Evolutionary conservation across 2,113 vertebrate species (phyloP), one percentile per base, ranked within the genome.

Genomic region (Eubucco bourcierii): DNA sequence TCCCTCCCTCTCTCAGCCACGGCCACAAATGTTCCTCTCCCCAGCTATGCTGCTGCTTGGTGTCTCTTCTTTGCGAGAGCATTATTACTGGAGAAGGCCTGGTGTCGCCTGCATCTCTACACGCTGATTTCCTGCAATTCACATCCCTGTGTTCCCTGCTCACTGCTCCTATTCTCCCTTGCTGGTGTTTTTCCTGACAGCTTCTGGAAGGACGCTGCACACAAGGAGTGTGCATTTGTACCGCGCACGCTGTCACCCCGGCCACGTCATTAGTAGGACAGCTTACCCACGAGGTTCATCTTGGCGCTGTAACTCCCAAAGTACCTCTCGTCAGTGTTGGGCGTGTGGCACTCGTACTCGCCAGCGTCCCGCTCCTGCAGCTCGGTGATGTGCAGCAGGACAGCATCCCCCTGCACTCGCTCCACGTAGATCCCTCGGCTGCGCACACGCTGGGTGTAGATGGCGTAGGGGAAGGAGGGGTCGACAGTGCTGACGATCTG

Each of bases 401-500:
- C 97, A 0, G 98, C 97, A 66, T 99, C 98, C 4, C 98, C 96
- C 90, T 97, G 98, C 93, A 99, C 92, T 80, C 98, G 97, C 96
- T 99, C 98, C 97, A 99, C 97, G 5, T 97, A 98, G 98, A 99
- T 99, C 87, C 99, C 98, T 19, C 98, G 98, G 37, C 90, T 84
- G 12, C 95, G 98, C 87, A 99, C 98, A 0, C 99, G 98, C 92
- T 98, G 98, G 17, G 98, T 94, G 29, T 99, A 99, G 93, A 99
- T 96, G 46, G 98, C 98, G 2, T 99, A 99, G 56, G 99, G 98
- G 92, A 99, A 99, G 93, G 98, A 98, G 1, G 97, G 91, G 94
- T 99, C 98, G 28, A 97, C 25, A 1, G 99, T 99, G 98, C 99
- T 99, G 87, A 99, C 90, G 27, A 99, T 99, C 94, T 99, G 99